These are phyloP conservation scores for Crotalus tigris DNA, from an alignment of 2,113 vertebrate species.

Conservation along the genomic window DNA sequence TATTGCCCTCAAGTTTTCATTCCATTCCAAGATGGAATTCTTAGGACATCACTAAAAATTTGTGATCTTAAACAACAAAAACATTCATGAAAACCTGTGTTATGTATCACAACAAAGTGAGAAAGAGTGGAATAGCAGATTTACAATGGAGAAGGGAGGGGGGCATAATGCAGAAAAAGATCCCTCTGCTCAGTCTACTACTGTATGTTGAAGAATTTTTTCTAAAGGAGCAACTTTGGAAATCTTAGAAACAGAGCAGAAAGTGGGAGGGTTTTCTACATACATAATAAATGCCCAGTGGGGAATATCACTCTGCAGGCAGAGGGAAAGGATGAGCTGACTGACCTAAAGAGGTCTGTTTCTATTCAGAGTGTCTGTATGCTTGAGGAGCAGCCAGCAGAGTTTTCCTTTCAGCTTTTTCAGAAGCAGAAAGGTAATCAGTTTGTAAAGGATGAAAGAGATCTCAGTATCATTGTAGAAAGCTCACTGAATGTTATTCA, in stretches of 20 bases:
- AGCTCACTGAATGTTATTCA: slow-evolving; percentile 9
- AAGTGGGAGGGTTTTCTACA: background rate
- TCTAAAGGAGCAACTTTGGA: background rate
- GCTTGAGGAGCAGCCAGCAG: background rate
- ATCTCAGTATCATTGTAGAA: slow-evolving; percentile 20
- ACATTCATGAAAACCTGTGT: background rate
- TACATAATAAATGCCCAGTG: background rate
- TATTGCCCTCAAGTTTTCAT: background rate
- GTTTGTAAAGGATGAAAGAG: slow-evolving; percentile 31
- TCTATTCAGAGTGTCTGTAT: background rate
- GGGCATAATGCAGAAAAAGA: background rate
- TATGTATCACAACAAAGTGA: background rate
- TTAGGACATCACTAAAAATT: background rate
- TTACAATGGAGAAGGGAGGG: background rate
- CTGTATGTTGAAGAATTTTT: background rate
- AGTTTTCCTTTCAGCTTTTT: background rate
- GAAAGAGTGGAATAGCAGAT: background rate
- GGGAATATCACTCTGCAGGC: background rate
- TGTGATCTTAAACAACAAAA: background rate
- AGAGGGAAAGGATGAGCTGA: background rate
- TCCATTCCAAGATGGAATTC: background rate
- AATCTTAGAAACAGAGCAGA: background rate
- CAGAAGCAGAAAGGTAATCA: background rate
- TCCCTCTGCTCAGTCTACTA: background rate
- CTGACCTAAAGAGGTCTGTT: background rate